Base-by-base conservation (phyloP, 1,140 invertebrate species). In the Oryctes rhinoceros region DNA sequence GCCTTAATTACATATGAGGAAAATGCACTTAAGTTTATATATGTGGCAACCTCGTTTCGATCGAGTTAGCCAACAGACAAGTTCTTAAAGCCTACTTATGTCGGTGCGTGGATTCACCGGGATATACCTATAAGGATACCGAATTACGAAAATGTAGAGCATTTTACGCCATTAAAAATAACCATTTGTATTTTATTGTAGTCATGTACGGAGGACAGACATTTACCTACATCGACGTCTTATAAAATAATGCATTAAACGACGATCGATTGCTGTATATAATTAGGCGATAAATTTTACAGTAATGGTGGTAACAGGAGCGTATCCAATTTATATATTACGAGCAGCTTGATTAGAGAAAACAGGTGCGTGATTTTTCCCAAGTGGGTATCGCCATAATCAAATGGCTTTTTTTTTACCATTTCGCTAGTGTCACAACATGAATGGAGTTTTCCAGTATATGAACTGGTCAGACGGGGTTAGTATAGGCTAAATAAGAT, bases 241-340 rank as follows among this genome's bases (percentile, higher is more conserved):
- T 53, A 13, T 53, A 18, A 53, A 53, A 53, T 53, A 53, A 53
- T 53, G 49, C n/a, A 53, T 44, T 3, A 44, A 3, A 10, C 9
- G 39, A 7, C n/a, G 65, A 35, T 67, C n/a, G 30, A 67, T 24
- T 24, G 15, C 15, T 62, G 13, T 10, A 24, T 35, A 67, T 67
- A 67, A 67, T 67, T 24, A 67, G 65, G 30, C 11, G 30, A 67
- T 67, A 67, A 67, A 67, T 67, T 67, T 24, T 24, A 24, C 30
- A 18, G 18, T 18, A 24, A 24, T 67, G 20, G 65, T 67, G 30
- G n/a, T 4, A 11, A 67, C 18, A 35, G 5, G 18, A 35, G 30
- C 13, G 53, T 67, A 20, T 30, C 65, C 65, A 30, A 67, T 24
- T 67, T 67, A 67, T 44, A 10, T 24, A 35, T 67, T 67, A 67